Evolutionary conservation across 2,113 vertebrate genomes (phyloP), one percentile per base, ranked within the genome.

Genomic region (Pleuronectes platessa): DNA sequence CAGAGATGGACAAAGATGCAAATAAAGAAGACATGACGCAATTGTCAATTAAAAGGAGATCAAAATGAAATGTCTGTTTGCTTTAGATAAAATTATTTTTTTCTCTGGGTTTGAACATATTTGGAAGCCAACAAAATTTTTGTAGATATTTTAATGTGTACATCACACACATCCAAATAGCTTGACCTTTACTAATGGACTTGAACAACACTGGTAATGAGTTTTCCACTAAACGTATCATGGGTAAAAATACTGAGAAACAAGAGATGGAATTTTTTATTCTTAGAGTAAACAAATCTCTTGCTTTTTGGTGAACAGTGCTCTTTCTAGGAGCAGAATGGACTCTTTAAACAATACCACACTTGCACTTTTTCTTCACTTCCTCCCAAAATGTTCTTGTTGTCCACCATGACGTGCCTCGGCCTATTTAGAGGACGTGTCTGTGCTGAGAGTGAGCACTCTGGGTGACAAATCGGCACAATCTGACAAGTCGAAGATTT

Each of bases 401-500:
- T 76, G 53, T 12, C 0, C 17, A 58, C 26, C 26, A 23, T 10
- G 77, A 24, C 18, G 2, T 10, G 73, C 71, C 69, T 69, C 5
- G 0, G 75, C 56, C 47, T 56, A 47, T 60, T 61, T 21, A 18
- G 42, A 15, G 55, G 54, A 67, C 13, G 72, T 71, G 74, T 67
- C 67, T 76, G 62, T 26, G 42, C 47, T 60, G 9, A 47, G 51
- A 67, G 17, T 5, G 65, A 67, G 15, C n/a, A n/a, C n/a, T 59
- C 47, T 45, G 54, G 78, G 71, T 68, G 68, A 85, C 68, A 79
- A 77, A 84, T 81, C 56, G 47, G 74, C 60, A 84, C 77, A 64
- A 74, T 77, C 66, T 78, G 79, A 77, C 82, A 65, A 35, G 61
- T 15, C 81, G 20, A 85, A 79, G 74, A 70, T 79, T 91, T 87